These are phyloP conservation scores for Camponotus floridanus DNA, from an alignment of 1,140 invertebrate species.

Conservation along the genomic window DNA sequence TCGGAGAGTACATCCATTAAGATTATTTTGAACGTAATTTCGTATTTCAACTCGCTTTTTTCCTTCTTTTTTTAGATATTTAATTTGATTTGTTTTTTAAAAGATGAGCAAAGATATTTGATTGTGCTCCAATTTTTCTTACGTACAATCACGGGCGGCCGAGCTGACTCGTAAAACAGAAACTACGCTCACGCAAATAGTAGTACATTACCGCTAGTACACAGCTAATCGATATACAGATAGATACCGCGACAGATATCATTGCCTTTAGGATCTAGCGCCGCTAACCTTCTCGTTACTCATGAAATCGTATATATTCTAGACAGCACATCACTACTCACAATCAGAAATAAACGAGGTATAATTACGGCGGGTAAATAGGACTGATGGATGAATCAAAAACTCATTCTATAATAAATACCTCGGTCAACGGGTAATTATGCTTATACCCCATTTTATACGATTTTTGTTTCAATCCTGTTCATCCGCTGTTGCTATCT, in stretches of 20 bases:
- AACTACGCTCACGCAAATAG: conserved; percentile 43
- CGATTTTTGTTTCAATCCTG: conserved; percentile 1
- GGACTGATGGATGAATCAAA: background rate
- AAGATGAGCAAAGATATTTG: conserved; percentile 9
- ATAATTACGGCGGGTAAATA: conserved; percentile 2
- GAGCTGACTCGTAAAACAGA: conserved; percentile 59
- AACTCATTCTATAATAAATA: conserved; percentile 16
- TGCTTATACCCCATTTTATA: conserved; percentile 19
- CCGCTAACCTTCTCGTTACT: conserved; percentile 58
- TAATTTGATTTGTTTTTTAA: background rate
- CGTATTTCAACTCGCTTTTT: background rate
- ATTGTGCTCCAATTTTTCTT: conserved; percentile 35
- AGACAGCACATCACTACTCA: conserved; percentile 54
- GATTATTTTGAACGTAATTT: background rate
- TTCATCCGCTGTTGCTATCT: conserved; percentile 2
- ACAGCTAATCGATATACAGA: conserved; percentile 60
- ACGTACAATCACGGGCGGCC: conserved; percentile 55
- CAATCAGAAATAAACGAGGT: conserved; percentile 43
- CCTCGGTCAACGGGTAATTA: conserved; percentile 22
- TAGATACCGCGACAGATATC: conserved; percentile 62
- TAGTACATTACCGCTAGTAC: conserved; percentile 57
- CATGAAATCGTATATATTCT: conserved; percentile 38
- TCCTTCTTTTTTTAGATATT: conserved; percentile 5
- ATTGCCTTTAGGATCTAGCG: conserved; percentile 55
- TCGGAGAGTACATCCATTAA: background rate